phyloP scores from a whole-genome alignment of 2,888 invertebrate genomes.

The Nymphalis polychloros region DNA sequence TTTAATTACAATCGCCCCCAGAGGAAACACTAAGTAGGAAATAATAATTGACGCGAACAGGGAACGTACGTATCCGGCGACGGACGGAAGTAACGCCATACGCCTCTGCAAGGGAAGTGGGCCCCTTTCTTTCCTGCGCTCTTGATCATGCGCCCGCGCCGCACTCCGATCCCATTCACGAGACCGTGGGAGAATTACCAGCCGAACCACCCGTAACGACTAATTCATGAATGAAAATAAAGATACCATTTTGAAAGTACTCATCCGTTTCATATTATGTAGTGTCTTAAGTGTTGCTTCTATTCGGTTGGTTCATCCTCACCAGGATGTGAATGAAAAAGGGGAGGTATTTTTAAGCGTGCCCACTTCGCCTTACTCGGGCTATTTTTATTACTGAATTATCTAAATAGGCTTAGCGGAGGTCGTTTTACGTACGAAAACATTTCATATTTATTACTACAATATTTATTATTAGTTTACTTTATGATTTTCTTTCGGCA shows the following conservation, averaged over 20 bases:
- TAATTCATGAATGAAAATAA: constrained; percentile 73
- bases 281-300: constrained; percentile 48
- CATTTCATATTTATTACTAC: constrained; percentile 19
- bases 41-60: constrained; percentile 74
- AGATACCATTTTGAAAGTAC: constrained; percentile 52
- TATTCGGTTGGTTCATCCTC: constrained; percentile 54
- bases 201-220: constrained; percentile 62
- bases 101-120: constrained; percentile 71
- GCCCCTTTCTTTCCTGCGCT: constrained; percentile 73
- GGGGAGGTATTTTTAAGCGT: constrained; percentile 60
- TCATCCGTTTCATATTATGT: constrained; percentile 57
- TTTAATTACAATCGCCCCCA: constrained; percentile 47
- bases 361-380: constrained; percentile 47
- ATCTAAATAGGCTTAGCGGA: constrained; percentile 35
- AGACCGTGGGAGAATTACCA: constrained; percentile 70
- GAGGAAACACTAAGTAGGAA: constrained; percentile 75
- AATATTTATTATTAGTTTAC: constrained; percentile 28
- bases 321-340: constrained; percentile 56
- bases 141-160: constrained; percentile 45
- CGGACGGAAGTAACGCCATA: constrained; percentile 71
- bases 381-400: constrained; percentile 53
- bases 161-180: constrained; percentile 57
- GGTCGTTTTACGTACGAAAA: constrained; percentile 22
- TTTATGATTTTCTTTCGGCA: constrained; percentile 30
- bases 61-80: constrained; percentile 73